Percentiles rank a stretch among this genome's conserved stretches.
Conservation (phyloP, 1,140 invertebrate genomes). For the Cheumatopsyche charites region DNA sequence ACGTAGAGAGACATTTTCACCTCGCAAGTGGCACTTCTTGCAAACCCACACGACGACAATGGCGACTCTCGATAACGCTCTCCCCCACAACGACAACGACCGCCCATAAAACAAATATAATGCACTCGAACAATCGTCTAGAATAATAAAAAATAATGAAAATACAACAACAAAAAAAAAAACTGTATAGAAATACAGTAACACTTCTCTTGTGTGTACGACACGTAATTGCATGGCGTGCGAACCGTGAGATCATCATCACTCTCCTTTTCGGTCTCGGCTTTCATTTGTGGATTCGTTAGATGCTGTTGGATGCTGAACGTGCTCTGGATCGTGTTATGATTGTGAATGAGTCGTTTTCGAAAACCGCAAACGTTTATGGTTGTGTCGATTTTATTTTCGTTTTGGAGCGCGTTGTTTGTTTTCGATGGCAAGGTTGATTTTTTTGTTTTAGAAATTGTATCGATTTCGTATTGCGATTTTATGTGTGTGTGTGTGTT, state of each 20-base stretch:
- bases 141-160: not conserved
- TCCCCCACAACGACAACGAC: not conserved
- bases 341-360: not conserved
- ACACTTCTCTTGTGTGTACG: too few species aligned
- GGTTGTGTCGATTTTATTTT: not conserved
- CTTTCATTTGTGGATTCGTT: not conserved
- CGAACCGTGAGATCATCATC: constrained; percentile 4
- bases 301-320: not conserved
- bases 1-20: too few species aligned
- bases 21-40: too few species aligned
- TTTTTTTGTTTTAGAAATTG: not conserved
- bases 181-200: too few species aligned
- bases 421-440: not conserved
- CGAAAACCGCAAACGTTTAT: not conserved
- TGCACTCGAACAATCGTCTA: not conserved
- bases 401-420: not conserved
- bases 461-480: not conserved
- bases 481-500: too few species aligned
- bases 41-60: not conserved
- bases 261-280: constrained; percentile 17
- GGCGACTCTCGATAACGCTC: not conserved
- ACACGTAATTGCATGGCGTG: not conserved
- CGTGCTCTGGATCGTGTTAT: not conserved
- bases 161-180: not conserved
- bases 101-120: not conserved